Percentiles rank a stretch among this genome's conserved stretches.
These are phyloP conservation scores for Drosophila barbarae DNA, from an alignment of 2,888 invertebrate genomes.

Conservation along the genomic window DNA sequence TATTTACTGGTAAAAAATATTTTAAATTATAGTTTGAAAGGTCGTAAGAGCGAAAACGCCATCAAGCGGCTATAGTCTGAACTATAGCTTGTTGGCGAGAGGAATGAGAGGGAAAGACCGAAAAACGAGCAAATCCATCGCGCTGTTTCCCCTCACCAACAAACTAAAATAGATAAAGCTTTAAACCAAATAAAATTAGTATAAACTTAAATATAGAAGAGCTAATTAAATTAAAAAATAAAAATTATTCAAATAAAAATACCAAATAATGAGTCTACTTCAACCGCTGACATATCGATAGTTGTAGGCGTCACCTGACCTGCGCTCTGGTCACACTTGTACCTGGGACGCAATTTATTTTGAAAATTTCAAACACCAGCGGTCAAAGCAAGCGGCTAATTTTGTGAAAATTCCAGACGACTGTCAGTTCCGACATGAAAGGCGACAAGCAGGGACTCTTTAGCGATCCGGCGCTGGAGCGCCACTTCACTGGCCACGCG, in stretches of 20 bases:
- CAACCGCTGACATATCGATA: neutral
- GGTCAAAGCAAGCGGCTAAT: constrained; percentile 4
- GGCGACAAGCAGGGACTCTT: constrained; percentile 35
- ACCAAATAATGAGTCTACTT: neutral
- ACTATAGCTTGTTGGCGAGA: no score
- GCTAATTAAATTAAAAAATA: neutral
- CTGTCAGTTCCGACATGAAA: constrained; percentile 22
- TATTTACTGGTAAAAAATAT: no score
- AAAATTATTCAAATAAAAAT: neutral
- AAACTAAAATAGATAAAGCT: no score
- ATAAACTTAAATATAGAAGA: no score
- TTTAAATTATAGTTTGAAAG: no score
- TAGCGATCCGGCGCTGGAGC: constrained; percentile 74
- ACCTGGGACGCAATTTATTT: constrained; percentile 20
- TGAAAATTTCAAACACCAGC: constrained; percentile 28
- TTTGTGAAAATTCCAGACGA: constrained; percentile 4
- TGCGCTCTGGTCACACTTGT: neutral
- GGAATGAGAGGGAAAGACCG: no score
- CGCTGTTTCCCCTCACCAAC: no score
- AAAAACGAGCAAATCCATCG: no score
- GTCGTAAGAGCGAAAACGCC: no score
- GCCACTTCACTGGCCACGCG: constrained; percentile 90
- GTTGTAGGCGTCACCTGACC: neutral
- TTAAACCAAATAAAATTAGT: no score
- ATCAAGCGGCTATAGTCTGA: no score